Base-by-base conservation (phyloP, 2,888 invertebrate genomes). In the Dolomedes plantarius region DNA sequence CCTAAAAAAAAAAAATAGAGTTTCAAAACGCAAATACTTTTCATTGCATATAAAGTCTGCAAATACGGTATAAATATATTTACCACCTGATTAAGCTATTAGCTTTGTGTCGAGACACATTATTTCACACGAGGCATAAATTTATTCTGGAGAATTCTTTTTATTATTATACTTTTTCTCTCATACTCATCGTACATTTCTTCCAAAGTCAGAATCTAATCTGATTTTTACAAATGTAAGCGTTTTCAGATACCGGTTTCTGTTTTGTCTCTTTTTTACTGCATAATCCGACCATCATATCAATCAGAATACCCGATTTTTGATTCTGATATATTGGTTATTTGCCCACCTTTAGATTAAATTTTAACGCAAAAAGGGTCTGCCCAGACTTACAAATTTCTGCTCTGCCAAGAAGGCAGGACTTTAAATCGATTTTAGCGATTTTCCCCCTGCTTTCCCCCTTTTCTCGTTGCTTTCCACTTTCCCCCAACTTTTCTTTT, bases 361-460 rank as follows among this genome's bases (percentile, higher is more conserved):
- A 85, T 77, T 76, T 73, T 72, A 85, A 73, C 56, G 64, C 76
- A 72, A 69, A 68, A 64, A 23, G 67, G 65, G 64, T 27, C 62
- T 73, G 73, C 31, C 67, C 83, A 85, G 83, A 50, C 73, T 85
- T 85, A 78, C 77, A 77, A 85, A 77, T 85, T 77, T 72, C 72
- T 71, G 71, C 67, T 72, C 46, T 50, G 50, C 39, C 65, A 64
- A 77, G 69, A 77, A 69, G 68, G 68, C 36, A 67, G 46, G 75
- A 85, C 67, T 85, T 46, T 77, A 85, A 85, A 85, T 85, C 83
- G 83, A 85, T 85, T 85, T 85, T 85, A 85, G 83, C 77, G 83
- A 85, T 85, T 85, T 72, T 67, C 31, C 71, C 29, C 50, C 65
- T 56, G 36, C 19, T n/a, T n/a, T 32, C 36, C 32, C 27, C 71